Percentiles rank a stretch among this genome's conserved stretches.
Evolutionary conservation across 2,113 vertebrate genomes (phyloP).

Genomic region (Pseudopipra pipra): DNA sequence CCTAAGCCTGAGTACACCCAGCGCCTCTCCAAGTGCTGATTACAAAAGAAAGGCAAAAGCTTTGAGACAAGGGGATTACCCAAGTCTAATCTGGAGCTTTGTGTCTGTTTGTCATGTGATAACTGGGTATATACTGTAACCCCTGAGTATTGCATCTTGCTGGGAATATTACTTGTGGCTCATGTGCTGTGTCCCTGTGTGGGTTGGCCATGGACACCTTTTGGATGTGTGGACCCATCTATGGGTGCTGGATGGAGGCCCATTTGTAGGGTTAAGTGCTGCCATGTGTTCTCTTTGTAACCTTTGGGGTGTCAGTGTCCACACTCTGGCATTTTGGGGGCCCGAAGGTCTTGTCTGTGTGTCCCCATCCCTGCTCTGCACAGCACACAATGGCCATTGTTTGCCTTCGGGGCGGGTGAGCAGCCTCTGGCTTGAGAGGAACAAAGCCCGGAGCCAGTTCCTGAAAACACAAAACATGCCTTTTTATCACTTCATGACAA

Average conservation of each 20-base stretch:
- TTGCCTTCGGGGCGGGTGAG: conserved; percentile 55
- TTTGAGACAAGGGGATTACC: conserved; percentile 41
- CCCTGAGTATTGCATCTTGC: not conserved
- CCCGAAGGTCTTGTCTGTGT: rapidly evolving
- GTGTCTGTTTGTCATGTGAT: not conserved
- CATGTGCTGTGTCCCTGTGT: rapidly evolving
- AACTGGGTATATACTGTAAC: not conserved
- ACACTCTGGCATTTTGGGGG: not conserved
- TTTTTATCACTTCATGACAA: conserved; percentile 70
- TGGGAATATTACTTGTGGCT: not conserved
- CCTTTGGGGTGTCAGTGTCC: not conserved
- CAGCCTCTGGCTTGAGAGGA: conserved; percentile 53
- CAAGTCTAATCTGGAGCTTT: not conserved
- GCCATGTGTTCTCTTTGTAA: not conserved
- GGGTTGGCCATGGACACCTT: not conserved
- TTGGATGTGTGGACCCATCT: rapidly evolving
- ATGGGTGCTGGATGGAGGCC: not conserved
- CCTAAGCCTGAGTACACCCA: not conserved
- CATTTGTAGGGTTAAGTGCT: rapidly evolving
- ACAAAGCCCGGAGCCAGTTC: conserved; percentile 53
- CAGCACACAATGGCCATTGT: conserved; percentile 6
- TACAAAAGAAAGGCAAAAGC: conserved; percentile 37
- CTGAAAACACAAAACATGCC: conserved; percentile 10
- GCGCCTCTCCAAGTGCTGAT: not conserved
- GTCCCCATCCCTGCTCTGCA: not conserved